Evolutionary conservation across 2,888 invertebrate genomes (phyloP), one percentile per base, ranked within the genome.

Genomic region (Dioctria linearis): DNA sequence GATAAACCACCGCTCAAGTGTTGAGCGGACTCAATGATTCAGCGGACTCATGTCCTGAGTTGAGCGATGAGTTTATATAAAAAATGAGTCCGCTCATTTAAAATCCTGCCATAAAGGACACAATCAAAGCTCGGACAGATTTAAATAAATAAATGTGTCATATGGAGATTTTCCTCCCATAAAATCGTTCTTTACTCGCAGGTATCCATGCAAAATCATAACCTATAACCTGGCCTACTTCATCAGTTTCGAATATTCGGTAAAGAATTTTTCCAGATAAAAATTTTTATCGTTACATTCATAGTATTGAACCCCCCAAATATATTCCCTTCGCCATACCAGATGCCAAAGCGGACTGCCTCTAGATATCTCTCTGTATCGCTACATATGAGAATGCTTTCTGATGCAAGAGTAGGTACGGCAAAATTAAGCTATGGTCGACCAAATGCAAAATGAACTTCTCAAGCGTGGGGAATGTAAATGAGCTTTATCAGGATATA

Each of bases 391-490:
- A 75, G 59, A 25, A 43, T 13, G 57, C 8, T 9, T 59, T 42
- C 13, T 59, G 59, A 59, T 75, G 73, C 57, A 59, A 42, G 25
- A 13, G 63, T 25, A 25, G 25, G 25, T 37, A n/a, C 61, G 25
- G 40, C 76, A 76, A 76, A 76, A 76, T 76, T 39, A 76, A 76
- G 76, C 39, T 37, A 39, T 63, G 42, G 37, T 63, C 37, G 63
- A 63, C 61, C 61, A 76, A 76, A 76, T 76, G 63, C 63, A 43
- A 76, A 76, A 76, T 76, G 49, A 76, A 76, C 76, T 76, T 63
- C 40, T 39, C 25, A 49, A 63, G 57, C 61, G 51, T 39, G n/a
- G 76, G 46, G 76, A 76, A 63, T 63, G 63, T 76, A 46, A 76
- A 76, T 76, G 63, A 76, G 63, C 37, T 46, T 76, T 61, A 73